Evolutionary conservation across 2,797 vertebrate genomes (phyloP).

Genomic region (Manis pentadactyla): DNA sequence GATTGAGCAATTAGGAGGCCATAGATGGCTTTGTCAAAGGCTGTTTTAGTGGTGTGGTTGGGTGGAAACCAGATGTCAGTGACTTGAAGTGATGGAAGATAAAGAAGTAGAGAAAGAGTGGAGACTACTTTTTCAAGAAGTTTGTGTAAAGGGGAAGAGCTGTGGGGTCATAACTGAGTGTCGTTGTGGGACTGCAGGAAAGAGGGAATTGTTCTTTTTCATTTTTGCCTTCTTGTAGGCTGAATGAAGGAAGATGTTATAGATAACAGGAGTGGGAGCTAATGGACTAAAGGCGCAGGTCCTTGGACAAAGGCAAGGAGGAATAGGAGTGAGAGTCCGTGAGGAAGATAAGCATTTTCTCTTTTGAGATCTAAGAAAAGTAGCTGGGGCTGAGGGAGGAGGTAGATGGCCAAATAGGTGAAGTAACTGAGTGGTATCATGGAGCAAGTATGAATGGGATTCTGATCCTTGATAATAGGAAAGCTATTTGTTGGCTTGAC

Average conservation of each 20-base stretch:
- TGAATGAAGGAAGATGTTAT: slow-evolving; percentile 17
- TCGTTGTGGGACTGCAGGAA: not conserved
- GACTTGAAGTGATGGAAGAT: slow-evolving; percentile 4
- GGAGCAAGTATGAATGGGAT: slow-evolving; percentile 6
- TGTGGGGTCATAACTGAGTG: not conserved
- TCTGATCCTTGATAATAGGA: not conserved
- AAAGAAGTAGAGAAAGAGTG: not conserved
- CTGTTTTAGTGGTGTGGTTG: not conserved
- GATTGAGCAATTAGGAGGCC: not conserved
- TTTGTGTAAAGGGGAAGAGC: slow-evolving; percentile 9
- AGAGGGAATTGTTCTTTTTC: not conserved
- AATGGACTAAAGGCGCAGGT: not conserved
- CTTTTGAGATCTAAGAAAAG: slow-evolving; percentile 5
- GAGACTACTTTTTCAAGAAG: not conserved
- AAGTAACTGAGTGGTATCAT: not conserved
- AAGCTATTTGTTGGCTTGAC: slow-evolving; percentile 2
- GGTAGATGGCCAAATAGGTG: not conserved
- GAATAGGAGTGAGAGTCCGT: not conserved
- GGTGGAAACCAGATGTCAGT: not conserved
- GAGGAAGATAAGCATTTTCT: slow-evolving; percentile 26
- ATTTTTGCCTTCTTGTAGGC: not conserved
- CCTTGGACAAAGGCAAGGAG: not conserved
- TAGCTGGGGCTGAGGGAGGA: not conserved
- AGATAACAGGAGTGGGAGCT: not conserved
- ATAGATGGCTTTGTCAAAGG: not conserved